These are phyloP conservation scores for Poeciliopsis paucimaculata DNA, from an alignment of 2,797 vertebrate genomes.

Conservation along the genomic window DNA sequence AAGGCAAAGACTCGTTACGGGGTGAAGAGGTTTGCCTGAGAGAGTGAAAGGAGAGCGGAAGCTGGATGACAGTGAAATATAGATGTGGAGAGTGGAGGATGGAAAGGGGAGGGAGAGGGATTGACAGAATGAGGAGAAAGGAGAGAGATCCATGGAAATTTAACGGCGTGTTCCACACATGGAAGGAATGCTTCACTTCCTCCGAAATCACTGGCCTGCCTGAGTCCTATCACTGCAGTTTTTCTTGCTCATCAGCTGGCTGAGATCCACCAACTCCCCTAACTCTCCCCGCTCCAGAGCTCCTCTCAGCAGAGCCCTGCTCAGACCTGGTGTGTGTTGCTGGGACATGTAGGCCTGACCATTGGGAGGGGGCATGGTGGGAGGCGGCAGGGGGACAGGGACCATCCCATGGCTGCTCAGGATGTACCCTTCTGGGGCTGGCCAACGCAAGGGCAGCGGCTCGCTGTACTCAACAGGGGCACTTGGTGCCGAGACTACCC, in stretches of 20 bases:
- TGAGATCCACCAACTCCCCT: conserved; percentile 87
- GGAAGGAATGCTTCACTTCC: conserved; percentile 48
- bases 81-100: conserved; percentile 38
- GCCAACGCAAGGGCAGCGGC: conserved; percentile 85
- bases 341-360: conserved; percentile 70
- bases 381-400: conserved; percentile 65
- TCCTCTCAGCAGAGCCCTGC: conserved; percentile 74
- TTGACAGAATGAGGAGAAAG: conserved; percentile 30
- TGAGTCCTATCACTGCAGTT: conserved; percentile 90
- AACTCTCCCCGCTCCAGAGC: conserved; percentile 79
- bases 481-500: conserved; percentile 91
- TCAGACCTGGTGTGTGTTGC: conserved; percentile 71
- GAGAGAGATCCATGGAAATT: conserved; percentile 43
- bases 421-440: conserved; percentile 88
- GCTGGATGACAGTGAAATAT: conserved; percentile 56
- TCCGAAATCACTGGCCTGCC: conserved; percentile 79
- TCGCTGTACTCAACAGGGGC: conserved; percentile 85
- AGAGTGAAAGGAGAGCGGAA: conserved; percentile 32
- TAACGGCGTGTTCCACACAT: conserved; percentile 47
- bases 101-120: conserved; percentile 15
- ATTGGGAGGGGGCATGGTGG: conserved; percentile 64
- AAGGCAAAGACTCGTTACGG: conserved; percentile 45
- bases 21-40: conserved; percentile 40
- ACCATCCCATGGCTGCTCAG: conserved; percentile 84
- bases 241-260: conserved; percentile 88